phyloP scores from a whole-genome alignment of 1,140 invertebrate species.

The Psix sp. region DNA sequence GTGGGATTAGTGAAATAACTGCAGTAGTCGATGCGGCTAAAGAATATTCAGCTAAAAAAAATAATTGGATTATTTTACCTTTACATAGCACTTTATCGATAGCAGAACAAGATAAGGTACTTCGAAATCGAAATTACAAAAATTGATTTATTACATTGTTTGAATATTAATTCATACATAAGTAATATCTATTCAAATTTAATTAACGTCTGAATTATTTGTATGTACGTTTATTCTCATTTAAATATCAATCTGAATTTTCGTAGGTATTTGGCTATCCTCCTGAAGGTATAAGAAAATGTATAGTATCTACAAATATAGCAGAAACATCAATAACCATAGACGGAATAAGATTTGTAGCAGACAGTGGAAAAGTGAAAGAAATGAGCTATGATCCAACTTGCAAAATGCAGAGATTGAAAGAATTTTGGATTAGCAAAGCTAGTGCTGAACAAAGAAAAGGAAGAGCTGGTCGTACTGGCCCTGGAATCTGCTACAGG shows the following conservation, averaged over 20 bases:
- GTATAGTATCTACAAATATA: slow-evolving; percentile 99
- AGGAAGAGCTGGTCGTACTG: slow-evolving; percentile 92
- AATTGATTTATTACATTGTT: background rate
- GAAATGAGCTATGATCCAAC: slow-evolving; percentile 96
- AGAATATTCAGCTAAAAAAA: slow-evolving; percentile 88
- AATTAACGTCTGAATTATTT: too few relatives aligned
- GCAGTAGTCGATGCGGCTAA: slow-evolving; percentile 91
- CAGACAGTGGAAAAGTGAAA: slow-evolving; percentile 98
- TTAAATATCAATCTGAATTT: slow-evolving; percentile 1
- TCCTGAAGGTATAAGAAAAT: slow-evolving; percentile 96
- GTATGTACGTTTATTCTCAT: too few relatives aligned
- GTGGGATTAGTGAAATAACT: slow-evolving; percentile 96
- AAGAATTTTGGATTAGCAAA: slow-evolving; percentile 98
- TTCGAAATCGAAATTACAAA: too few relatives aligned
- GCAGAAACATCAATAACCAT: slow-evolving; percentile 99
- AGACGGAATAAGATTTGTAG: slow-evolving; percentile 98
- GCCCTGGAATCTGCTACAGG: slow-evolving; percentile 79
- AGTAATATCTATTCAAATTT: too few relatives aligned
- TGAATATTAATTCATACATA: too few relatives aligned
- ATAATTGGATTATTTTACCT: slow-evolving; percentile 95
- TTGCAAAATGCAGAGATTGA: slow-evolving; percentile 91
- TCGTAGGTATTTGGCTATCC: slow-evolving; percentile 94
- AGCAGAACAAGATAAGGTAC: slow-evolving; percentile 96
- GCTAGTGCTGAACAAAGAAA: slow-evolving; percentile 98
- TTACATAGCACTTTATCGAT: slow-evolving; percentile 95